Conservation (phyloP, 1,140 invertebrate genomes). For the Pantala flavescens region DNA sequence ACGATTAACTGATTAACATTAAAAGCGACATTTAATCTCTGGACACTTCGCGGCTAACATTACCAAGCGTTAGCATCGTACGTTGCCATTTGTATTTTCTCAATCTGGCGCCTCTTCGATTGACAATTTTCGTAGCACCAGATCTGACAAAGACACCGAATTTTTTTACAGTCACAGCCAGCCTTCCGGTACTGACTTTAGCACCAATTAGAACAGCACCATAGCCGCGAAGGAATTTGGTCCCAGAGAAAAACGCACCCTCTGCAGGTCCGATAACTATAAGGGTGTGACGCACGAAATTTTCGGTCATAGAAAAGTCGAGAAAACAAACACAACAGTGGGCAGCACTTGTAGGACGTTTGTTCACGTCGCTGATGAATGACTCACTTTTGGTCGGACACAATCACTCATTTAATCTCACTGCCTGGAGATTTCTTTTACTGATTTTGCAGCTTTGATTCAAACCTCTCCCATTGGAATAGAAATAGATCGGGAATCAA, state of each 20-base stretch:
- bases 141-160: neutral
- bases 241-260: neutral
- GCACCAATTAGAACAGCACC: slow-evolving; percentile 1
- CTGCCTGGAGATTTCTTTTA: too few species aligned
- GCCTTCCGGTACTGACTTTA: neutral
- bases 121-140: neutral
- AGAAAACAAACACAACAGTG: neutral
- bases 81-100: neutral
- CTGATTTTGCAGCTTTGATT: too few species aligned
- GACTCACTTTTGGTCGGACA: neutral
- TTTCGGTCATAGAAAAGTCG: neutral
- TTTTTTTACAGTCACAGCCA: neutral
- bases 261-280: neutral
- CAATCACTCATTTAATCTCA: too few species aligned
- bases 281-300: neutral
- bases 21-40: neutral
- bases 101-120: neutral
- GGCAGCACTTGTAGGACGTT: neutral
- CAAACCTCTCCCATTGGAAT: too few species aligned
- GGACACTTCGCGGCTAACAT: neutral
- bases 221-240: neutral
- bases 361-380: neutral
- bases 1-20: neutral
- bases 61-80: neutral
- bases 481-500: too few species aligned